These are phyloP conservation scores for Bubalus kerabau DNA, from an alignment of 2,113 vertebrate species.

Conservation along the genomic window DNA sequence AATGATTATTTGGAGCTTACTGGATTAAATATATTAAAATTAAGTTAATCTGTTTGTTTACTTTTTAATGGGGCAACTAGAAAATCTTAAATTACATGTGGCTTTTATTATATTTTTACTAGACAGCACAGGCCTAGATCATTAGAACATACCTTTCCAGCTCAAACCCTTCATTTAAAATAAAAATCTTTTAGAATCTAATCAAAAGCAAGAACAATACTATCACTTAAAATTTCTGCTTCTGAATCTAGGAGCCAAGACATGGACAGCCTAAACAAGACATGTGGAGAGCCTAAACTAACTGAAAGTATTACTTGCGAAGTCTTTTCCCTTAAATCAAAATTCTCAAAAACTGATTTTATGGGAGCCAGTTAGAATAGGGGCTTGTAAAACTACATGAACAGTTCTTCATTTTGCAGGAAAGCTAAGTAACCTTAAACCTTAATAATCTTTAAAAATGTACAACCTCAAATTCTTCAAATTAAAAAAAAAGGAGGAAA, in stretches of 20 bases:
- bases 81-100: background rate
- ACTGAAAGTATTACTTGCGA: background rate
- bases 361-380: background rate
- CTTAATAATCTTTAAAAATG: background rate
- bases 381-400: background rate
- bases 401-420: slow-evolving; percentile 16
- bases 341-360: background rate
- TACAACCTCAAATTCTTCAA: slow-evolving; percentile 12
- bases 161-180: slow-evolving; percentile 21
- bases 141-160: background rate
- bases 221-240: background rate
- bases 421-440: background rate
- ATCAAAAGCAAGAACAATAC: background rate
- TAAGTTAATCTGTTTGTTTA: background rate
- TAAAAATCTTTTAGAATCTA: background rate
- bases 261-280: background rate
- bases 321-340: background rate
- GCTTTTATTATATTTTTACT: background rate
- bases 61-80: background rate
- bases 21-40: slow-evolving; percentile 15
- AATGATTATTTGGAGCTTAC: background rate
- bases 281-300: background rate
- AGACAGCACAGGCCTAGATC: background rate
- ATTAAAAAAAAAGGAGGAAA: background rate
- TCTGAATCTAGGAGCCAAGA: slow-evolving; percentile 15